Base-by-base conservation (phyloP, 2,797 vertebrate genomes). In the Parauchenoglanis punctatus region DNA sequence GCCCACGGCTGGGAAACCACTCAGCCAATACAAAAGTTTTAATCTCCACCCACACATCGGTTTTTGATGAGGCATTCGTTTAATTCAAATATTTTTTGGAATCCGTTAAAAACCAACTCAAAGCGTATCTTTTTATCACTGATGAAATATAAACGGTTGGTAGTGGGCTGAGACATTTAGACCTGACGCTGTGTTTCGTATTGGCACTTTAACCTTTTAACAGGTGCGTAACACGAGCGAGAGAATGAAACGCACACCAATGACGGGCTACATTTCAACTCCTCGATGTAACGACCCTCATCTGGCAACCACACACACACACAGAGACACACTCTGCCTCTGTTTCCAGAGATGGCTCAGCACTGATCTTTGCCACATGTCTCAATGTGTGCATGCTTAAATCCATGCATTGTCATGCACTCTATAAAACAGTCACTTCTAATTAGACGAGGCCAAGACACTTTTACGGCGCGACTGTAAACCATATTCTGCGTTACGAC, bases 351-450 rank as follows among this genome's bases (percentile, higher is more conserved):
- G 85, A 85, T 54, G 83, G 67, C 58, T 84, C 63, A 31, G 80
- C 1, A 1, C 54, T 88, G 81, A 87, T 87, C 82, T 88, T 86
- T 85, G 88, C 92, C 91, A 93, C 91, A 92, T 90, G 87, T 90
- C 85, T 72, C 56, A 83, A 88, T 65, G 46, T 84, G 81, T 56
- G 76, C 40, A 49, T 65, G 84, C 84, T 89, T 78, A 89, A 91
- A 90, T 88, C 90, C 89, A 86, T 86, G 87, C 86, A 78, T 85
- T 88, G 91, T 91, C 89, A 89, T 90, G 89, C 89, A 90, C 87
- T 89, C 91, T 40, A 91, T 93, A 92, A 93, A 93, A 78, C 89
- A 89, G 91, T 93, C 91, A 87, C 77, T 83, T 91, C 89, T 89
- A 89, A 92, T 92, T 84, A 91, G 83, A 80, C 20, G 82, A 75